Percentiles rank a stretch among this genome's conserved stretches.
Conservation (phyloP, 2,797 vertebrate species). For the Corythornis leucogaster region DNA sequence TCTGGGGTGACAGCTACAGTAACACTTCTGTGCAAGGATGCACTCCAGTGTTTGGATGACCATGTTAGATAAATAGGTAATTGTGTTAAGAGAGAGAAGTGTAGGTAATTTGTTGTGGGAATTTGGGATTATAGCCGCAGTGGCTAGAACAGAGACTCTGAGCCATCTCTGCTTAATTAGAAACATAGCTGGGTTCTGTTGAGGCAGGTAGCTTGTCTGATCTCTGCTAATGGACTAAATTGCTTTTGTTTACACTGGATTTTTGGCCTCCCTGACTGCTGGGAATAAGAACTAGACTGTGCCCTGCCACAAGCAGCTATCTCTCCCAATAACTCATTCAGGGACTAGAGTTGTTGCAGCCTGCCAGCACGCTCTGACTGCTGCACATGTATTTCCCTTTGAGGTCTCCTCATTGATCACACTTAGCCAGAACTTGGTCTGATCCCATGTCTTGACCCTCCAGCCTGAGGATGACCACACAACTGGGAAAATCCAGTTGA, state of each 20-base stretch:
- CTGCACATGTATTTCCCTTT: neutral
- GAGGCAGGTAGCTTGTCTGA: constrained; percentile 47
- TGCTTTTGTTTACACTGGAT: constrained; percentile 1
- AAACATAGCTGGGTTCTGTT: constrained; percentile 22
- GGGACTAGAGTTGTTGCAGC: neutral
- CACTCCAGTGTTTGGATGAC: neutral
- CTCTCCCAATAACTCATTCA: neutral
- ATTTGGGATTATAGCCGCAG: constrained; percentile 4
- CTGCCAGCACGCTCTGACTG: neutral
- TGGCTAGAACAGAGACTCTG: constrained; percentile 9
- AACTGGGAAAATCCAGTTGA: neutral
- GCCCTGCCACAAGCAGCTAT: neutral
- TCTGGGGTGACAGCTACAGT: neutral
- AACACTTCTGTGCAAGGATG: neutral
- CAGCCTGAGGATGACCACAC: neutral
- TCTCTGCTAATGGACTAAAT: constrained; percentile 21
- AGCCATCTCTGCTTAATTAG: constrained; percentile 7
- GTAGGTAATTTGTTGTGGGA: constrained; percentile 55
- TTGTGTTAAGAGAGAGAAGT: constrained; percentile 9
- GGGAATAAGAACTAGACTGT: neutral
- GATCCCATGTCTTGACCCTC: neutral
- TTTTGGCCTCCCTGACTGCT: constrained; percentile 4
- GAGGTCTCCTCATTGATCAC: neutral
- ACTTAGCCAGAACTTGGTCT: neutral
- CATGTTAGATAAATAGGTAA: constrained; percentile 6